Evolutionary conservation across 2,888 invertebrate species (phyloP), one percentile per base, ranked within the genome.

Genomic region (Pandemis cinnamomeana): DNA sequence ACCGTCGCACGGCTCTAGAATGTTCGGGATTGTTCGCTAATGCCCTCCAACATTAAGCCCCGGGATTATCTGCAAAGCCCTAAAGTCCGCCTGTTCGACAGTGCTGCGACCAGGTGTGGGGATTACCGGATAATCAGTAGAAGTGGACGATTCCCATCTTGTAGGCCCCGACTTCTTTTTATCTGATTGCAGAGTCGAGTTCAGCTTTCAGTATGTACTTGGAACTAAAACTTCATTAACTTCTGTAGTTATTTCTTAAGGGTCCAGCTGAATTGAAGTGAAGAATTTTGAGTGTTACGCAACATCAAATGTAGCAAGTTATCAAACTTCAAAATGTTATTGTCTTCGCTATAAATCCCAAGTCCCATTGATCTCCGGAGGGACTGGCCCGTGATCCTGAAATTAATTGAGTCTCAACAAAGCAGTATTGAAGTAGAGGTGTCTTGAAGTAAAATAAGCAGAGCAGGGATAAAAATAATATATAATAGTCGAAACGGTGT

Each of bases 1-100:
- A 82, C 80, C 81, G 81, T 79, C 84, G 81, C 82, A 81, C 79
- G 79, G 80, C 76, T 77, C 79, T 20, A 58, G 69, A 70, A 62
- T 51, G 78, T 78, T 75, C 76, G 78, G 80, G 80, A 80, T 83
- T 81, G 83, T 81, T 83, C 84, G 79, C 85, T 88, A 89, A 88
- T 86, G 83, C 83, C 78, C 80, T 77, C 80, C 79, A 82, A 84
- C 84, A 87, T 86, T 87, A 88, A 89, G 85, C 84, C 81, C 78
- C 77, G 78, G 83, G 87, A 86, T 89, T 85, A 89, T 88, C 87
- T 82, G 80, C 79, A 80, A 81, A 76, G 81, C 81, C 83, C 80
- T 80, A 83, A 82, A 83, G 83, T 81, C 82, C 78, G 80, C 79
- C 82, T 80, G 81, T 80, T 82, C 80, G 80, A 81, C 79, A 79